A percentile compares a stretch with the other conserved stretches of the same genome.
Conservation (phyloP, 2,113 vertebrate genomes). For the Trinectes maculatus region DNA sequence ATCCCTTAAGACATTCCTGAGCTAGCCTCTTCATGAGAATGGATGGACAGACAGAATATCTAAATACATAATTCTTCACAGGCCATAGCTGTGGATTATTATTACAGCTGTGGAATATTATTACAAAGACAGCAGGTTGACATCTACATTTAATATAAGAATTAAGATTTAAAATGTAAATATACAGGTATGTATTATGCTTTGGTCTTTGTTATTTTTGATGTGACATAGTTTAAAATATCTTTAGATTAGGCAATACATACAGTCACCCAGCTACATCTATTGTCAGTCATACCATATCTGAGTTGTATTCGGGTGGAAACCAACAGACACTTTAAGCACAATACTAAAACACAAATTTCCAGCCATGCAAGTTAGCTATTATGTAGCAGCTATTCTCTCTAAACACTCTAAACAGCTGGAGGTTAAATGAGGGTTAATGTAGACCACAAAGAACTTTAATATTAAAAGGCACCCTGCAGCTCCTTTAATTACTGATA, state of each 20-base stretch:
- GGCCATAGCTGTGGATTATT: too few species aligned
- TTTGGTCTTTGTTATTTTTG: too few species aligned
- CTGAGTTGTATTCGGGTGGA: not conserved
- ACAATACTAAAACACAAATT: not conserved
- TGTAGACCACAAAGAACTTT: not conserved
- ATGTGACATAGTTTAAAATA: too few species aligned
- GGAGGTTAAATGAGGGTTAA: constrained; percentile 30
- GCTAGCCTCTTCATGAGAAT: too few species aligned
- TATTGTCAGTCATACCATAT: not conserved
- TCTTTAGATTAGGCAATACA: not conserved
- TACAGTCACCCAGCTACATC: not conserved
- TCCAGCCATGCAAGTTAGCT: constrained; percentile 29
- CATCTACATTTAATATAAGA: too few species aligned
- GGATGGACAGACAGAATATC: too few species aligned
- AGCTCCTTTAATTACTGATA: not conserved
- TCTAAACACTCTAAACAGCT: constrained; percentile 6
- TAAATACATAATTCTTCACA: too few species aligned
- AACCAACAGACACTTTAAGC: not conserved
- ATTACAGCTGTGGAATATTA: too few species aligned
- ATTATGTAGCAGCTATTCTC: constrained; percentile 18
- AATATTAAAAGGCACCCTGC: not conserved
- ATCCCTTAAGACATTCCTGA: too few species aligned
- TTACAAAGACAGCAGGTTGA: too few species aligned
- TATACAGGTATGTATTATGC: not conserved
- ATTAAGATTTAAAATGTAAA: too few species aligned